phyloP scores from a whole-genome alignment of 2,797 vertebrate genomes.

The Hybognathus amarus region DNA sequence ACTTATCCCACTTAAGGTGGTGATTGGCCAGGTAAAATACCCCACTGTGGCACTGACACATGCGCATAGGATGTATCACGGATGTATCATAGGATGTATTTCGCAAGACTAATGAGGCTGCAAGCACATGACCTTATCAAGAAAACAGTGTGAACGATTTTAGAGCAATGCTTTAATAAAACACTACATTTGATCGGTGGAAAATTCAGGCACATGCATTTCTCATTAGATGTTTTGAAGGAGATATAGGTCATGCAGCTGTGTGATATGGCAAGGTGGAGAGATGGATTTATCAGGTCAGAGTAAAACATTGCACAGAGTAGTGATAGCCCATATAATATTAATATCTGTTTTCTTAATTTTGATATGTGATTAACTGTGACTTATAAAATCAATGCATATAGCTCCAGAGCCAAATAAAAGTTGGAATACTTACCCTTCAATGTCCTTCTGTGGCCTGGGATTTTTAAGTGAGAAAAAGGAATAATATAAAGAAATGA shows the following conservation, averaged over 20 bases:
- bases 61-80: not conserved
- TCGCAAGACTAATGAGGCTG: not conserved
- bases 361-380: slow-evolving; percentile 34
- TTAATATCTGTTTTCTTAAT: slow-evolving; percentile 44
- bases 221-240: slow-evolving; percentile 55
- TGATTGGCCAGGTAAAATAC: slow-evolving; percentile 39
- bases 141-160: slow-evolving; percentile 43
- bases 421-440: slow-evolving; percentile 77
- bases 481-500: slow-evolving; percentile 42
- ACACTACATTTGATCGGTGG: slow-evolving; percentile 26
- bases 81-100: too few relatives aligned
- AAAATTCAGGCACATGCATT: slow-evolving; percentile 53
- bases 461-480: slow-evolving; percentile 42
- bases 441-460: slow-evolving; percentile 85
- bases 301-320: slow-evolving; percentile 37
- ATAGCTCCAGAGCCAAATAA: slow-evolving; percentile 34
- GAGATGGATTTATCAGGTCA: slow-evolving; percentile 57
- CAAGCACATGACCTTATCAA: not conserved
- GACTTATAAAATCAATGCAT: slow-evolving; percentile 33
- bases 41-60: not conserved
- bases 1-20: slow-evolving; percentile 64
- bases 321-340: slow-evolving; percentile 32
- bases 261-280: slow-evolving; percentile 48
- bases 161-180: slow-evolving; percentile 15
- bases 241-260: slow-evolving; percentile 51